Conservation (phyloP, 2,797 vertebrate species). For the Acanthurus lineatus region DNA sequence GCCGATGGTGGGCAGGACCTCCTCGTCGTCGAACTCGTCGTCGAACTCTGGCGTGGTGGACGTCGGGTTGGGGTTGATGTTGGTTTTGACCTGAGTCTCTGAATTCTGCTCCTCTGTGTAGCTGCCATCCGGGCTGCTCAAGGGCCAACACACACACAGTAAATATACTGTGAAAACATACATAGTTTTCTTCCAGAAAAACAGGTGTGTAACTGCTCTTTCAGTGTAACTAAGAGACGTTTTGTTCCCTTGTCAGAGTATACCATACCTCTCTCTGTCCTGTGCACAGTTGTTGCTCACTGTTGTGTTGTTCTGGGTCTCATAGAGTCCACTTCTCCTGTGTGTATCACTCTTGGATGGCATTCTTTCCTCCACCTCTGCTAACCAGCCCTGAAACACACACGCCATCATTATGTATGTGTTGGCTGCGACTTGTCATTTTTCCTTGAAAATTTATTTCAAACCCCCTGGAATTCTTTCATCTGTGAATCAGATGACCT, state of each 20-base stretch:
- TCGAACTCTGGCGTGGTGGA: slow-evolving; percentile 89
- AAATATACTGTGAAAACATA: slow-evolving; percentile 88
- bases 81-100: slow-evolving; percentile 93
- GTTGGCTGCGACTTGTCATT: not conserved
- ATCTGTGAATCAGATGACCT: slow-evolving; percentile 5
- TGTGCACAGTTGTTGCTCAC: slow-evolving; percentile 93
- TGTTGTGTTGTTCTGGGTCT: slow-evolving; percentile 87
- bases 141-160: slow-evolving; percentile 89
- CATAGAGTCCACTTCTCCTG: slow-evolving; percentile 90
- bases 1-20: slow-evolving; percentile 94
- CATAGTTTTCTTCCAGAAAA: slow-evolving; percentile 31
- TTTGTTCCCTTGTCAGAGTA: slow-evolving; percentile 48
- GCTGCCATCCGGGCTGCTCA: slow-evolving; percentile 99
- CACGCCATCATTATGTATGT: not conserved
- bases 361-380: slow-evolving; percentile 94
- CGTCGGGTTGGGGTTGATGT: slow-evolving; percentile 66
- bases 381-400: slow-evolving; percentile 92
- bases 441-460: not conserved
- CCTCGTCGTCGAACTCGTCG: slow-evolving; percentile 96
- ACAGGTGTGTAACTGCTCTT: not conserved
- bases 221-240: not conserved
- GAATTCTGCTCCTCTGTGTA: slow-evolving; percentile 98
- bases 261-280: slow-evolving; percentile 97
- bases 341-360: slow-evolving; percentile 87
- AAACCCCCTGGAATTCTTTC: not conserved